A percentile compares a stretch with the other conserved stretches of the same genome.
phyloP scores from a whole-genome alignment of 2,113 vertebrate species.

The Erpornis zantholeuca region DNA sequence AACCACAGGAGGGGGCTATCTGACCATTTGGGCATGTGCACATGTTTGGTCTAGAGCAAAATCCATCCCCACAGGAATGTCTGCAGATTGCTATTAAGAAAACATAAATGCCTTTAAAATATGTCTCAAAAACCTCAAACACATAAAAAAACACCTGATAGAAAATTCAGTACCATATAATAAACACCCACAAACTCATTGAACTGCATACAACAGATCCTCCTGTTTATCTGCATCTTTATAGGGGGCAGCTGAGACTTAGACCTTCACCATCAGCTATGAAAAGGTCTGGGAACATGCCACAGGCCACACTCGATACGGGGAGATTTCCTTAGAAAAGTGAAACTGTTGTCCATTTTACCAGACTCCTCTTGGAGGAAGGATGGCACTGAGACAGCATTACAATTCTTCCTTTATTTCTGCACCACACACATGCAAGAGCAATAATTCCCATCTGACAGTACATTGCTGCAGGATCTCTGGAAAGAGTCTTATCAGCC shows the following conservation, averaged over 20 bases:
- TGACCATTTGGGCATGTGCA: conserved; percentile 96
- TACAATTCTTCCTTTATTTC: background rate
- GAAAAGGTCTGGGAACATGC: background rate
- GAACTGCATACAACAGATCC: background rate
- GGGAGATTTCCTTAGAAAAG: background rate
- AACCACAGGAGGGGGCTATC: conserved; percentile 92
- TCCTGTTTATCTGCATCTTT: background rate
- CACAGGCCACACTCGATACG: background rate
- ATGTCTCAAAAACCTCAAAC: background rate
- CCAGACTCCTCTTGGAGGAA: background rate
- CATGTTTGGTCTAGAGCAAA: conserved; percentile 99
- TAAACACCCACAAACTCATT: background rate
- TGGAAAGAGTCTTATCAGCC: background rate
- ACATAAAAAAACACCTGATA: background rate
- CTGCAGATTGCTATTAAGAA: conserved; percentile 90
- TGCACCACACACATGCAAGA: background rate
- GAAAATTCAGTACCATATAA: background rate
- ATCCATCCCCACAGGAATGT: conserved; percentile 97
- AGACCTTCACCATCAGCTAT: background rate
- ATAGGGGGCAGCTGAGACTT: background rate
- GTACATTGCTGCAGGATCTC: background rate
- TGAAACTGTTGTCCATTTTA: background rate
- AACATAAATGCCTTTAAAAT: conserved; percentile 47
- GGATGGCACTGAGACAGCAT: background rate
- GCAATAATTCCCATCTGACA: background rate